phyloP scores from a whole-genome alignment of 2,797 vertebrate genomes.

The Morus bassanus region DNA sequence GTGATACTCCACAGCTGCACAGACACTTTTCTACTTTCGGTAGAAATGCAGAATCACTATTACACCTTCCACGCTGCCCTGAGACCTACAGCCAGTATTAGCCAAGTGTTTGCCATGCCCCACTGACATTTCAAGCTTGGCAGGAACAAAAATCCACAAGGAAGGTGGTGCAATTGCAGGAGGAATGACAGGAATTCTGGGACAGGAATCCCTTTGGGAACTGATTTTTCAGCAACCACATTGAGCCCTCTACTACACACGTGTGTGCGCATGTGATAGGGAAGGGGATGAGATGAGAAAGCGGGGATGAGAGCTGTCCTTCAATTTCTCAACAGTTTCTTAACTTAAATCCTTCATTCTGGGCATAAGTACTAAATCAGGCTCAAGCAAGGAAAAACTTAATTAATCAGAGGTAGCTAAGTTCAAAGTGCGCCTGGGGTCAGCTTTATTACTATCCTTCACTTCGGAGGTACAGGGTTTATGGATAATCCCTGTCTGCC shows the following conservation, averaged over 20 bases:
- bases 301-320: conserved; percentile 29
- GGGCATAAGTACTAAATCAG: conserved; percentile 46
- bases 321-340: conserved; percentile 55
- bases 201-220: not conserved
- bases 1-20: not conserved
- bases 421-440: conserved; percentile 48
- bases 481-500: conserved; percentile 32
- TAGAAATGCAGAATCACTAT: not conserved
- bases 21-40: not conserved
- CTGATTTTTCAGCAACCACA: not conserved
- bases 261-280: not conserved
- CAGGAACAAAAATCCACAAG: not conserved
- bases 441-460: not conserved
- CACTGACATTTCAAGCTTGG: not conserved
- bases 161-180: not conserved
- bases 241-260: not conserved
- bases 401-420: conserved; percentile 57
- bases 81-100: not conserved
- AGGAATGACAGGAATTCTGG: conserved; percentile 11
- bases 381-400: conserved; percentile 51
- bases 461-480: not conserved
- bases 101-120: not conserved
- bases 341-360: conserved; percentile 58
- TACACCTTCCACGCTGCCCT: not conserved
- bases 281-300: not conserved